Percentiles rank a stretch among this genome's conserved stretches.
Evolutionary conservation across 2,113 vertebrate genomes (phyloP).

Genomic region (Lepisosteus oculatus): DNA sequence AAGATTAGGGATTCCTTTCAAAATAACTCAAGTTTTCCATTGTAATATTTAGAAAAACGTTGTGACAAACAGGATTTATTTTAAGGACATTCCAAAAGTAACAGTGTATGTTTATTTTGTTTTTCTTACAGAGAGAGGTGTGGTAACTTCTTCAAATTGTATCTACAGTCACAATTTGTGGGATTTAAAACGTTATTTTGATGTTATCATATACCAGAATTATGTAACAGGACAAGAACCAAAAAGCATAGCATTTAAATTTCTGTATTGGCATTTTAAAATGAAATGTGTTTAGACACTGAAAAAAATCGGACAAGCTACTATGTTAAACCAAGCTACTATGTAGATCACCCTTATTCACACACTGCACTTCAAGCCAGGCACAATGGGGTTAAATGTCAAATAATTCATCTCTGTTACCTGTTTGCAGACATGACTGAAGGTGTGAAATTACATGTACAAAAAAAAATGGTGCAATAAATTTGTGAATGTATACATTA

Average conservation of each 20-base stretch:
- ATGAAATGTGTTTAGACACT: slow-evolving; percentile 6
- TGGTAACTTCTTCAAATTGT: not conserved
- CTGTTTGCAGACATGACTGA: slow-evolving; percentile 1
- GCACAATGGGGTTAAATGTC: no score
- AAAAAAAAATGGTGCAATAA: slow-evolving; percentile 44
- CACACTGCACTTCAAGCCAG: no score
- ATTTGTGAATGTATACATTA: slow-evolving; percentile 43
- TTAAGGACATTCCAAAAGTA: no score
- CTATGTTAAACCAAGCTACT: no score
- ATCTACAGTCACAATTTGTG: not conserved
- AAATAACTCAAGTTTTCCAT: no score
- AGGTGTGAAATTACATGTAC: slow-evolving; percentile 43
- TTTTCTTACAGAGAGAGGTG: slow-evolving; percentile 1
- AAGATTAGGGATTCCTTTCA: no score
- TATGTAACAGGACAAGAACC: not conserved
- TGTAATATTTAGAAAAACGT: no score
- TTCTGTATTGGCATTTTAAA: slow-evolving; percentile 5
- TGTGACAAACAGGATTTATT: no score
- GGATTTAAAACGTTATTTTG: not conserved
- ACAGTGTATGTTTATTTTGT: no score
- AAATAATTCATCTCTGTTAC: not conserved
- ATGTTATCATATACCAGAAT: not conserved
- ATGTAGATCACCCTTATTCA: no score
- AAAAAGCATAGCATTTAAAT: slow-evolving; percentile 6
- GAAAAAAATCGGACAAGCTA: slow-evolving; percentile 2